Evolutionary conservation across 2,113 vertebrate species (phyloP).

Genomic region (Pogona vitticeps): DNA sequence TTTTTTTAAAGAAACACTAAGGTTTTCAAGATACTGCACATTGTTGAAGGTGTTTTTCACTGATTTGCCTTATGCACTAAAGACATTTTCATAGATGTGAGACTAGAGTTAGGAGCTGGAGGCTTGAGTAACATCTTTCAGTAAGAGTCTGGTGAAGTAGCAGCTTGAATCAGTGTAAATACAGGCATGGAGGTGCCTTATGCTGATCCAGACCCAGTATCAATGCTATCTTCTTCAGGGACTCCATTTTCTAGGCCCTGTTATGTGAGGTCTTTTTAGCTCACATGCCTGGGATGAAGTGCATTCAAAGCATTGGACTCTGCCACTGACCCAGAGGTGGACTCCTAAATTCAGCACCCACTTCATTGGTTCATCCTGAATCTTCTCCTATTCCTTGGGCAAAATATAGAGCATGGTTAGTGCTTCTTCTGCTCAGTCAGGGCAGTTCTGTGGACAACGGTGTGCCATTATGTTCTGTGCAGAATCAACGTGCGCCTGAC

Average conservation of each 20-base stretch:
- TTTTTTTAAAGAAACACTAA: neutral
- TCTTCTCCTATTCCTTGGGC: neutral
- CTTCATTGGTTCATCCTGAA: neutral
- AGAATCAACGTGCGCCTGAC: conserved; percentile 79
- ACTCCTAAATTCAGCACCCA: too few species aligned
- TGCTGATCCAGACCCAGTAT: neutral
- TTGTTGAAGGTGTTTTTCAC: too few species aligned
- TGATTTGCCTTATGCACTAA: too few species aligned
- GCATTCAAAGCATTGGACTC: neutral
- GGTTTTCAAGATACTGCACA: neutral
- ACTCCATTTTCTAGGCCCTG: neutral
- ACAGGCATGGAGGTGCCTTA: neutral
- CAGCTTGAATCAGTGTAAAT: neutral
- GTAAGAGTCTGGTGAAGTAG: neutral
- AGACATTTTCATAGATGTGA: neutral
- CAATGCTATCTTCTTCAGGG: neutral
- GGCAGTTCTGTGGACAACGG: neutral
- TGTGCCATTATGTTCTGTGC: neutral
- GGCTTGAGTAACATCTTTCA: neutral
- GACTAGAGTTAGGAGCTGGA: neutral
- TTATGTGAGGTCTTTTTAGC: neutral
- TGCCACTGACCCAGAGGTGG: neutral
- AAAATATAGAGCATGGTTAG: neutral
- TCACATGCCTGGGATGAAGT: neutral
- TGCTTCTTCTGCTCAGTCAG: neutral